Percentiles rank a stretch among this genome's conserved stretches.
These are phyloP conservation scores for Peromyscus melanophrys DNA, from an alignment of 2,797 vertebrate genomes.

Conservation along the genomic window DNA sequence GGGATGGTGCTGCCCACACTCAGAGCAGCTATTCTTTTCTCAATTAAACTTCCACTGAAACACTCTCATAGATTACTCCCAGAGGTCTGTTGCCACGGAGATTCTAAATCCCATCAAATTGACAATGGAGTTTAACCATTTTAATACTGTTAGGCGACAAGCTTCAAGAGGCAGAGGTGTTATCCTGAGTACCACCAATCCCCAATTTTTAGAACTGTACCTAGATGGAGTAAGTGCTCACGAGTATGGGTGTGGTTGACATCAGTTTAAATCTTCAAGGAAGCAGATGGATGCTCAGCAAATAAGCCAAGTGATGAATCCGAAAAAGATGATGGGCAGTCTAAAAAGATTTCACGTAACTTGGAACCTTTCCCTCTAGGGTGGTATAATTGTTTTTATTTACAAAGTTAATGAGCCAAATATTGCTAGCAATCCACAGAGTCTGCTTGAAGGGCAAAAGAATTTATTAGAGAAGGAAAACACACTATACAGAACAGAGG, in stretches of 20 bases:
- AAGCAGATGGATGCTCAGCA: constrained; percentile 18
- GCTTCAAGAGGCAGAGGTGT: not conserved
- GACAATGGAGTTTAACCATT: not conserved
- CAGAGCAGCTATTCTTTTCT: not conserved
- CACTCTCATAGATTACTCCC: not conserved
- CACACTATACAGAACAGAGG: no score
- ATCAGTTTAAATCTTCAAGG: constrained; percentile 16
- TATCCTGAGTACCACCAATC: not conserved
- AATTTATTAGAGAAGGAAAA: no score
- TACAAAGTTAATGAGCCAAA: not conserved
- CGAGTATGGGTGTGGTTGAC: not conserved
- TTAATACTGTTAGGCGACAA: not conserved
- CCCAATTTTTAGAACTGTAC: not conserved
- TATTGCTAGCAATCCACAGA: no score
- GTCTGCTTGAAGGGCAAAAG: no score
- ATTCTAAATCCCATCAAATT: not conserved
- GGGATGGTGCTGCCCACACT: not conserved
- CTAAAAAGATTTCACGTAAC: constrained; percentile 36
- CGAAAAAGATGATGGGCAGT: not conserved
- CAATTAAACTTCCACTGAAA: not conserved
- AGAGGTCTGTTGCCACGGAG: not conserved
- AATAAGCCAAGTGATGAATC: not conserved
- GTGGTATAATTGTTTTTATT: not conserved
- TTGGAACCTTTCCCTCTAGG: not conserved
- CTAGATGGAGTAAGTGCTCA: not conserved